phyloP scores from a whole-genome alignment of 92 coral and sea anemone species.

The Epizoanthus stellaris region DNA sequence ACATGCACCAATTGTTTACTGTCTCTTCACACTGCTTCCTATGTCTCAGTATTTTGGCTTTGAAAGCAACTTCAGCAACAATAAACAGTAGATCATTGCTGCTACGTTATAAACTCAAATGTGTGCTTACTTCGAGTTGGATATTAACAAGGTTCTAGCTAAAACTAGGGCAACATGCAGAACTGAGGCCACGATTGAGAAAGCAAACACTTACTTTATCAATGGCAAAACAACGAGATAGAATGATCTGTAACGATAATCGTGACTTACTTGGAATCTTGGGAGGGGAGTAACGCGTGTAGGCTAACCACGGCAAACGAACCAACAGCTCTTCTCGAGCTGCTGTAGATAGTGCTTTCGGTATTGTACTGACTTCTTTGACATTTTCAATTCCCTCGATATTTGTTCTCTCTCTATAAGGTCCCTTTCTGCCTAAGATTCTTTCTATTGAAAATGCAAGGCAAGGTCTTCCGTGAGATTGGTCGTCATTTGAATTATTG shows the following conservation, averaged over 20 bases:
- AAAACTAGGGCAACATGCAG: too few species aligned
- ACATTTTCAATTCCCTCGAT: background rate
- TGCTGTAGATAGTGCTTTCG: background rate
- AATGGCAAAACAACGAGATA: background rate
- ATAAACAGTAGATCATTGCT: too few species aligned
- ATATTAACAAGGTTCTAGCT: too few species aligned
- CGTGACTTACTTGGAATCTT: conserved; percentile 94
- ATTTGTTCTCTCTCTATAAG: conserved; percentile 1
- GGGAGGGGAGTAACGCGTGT: conserved; percentile 94
- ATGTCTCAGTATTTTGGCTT: too few species aligned
- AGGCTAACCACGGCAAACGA: conserved; percentile 88
- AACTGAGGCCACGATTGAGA: background rate
- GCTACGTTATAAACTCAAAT: too few species aligned
- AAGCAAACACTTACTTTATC: background rate
- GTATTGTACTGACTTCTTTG: background rate
- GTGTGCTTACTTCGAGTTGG: too few species aligned
- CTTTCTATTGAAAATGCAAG: conserved; percentile 89
- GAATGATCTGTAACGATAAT: background rate
- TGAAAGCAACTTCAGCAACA: too few species aligned
- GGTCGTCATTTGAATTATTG: conserved; percentile 13
- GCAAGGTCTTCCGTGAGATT: conserved; percentile 14
- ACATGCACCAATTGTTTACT: background rate
- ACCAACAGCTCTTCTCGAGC: conserved; percentile 46
- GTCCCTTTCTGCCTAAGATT: conserved; percentile 64
- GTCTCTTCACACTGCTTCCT: background rate